Base-by-base conservation (phyloP, 2,113 vertebrate genomes). In the Tor tambroides region DNA sequence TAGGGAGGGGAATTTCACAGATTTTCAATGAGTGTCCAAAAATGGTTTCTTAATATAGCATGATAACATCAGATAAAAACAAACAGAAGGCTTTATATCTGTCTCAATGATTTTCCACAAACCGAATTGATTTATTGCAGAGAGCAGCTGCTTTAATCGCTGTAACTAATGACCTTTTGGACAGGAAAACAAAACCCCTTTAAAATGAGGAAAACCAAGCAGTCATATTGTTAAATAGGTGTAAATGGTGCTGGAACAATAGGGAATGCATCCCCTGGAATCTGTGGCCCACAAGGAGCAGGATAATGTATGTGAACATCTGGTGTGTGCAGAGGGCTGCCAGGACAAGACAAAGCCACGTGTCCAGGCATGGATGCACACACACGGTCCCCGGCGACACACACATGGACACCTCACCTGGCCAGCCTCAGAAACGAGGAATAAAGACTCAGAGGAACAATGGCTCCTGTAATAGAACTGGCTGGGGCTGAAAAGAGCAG, bases 301-400 rank as follows among this genome's bases (percentile, higher is more conserved):
- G 92, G 94, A 94, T 95, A 95, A 95, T 94, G 93, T 93, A 93
- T 91, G 89, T 92, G 93, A 95, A 95, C 94, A 95, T 95, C 94
- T 95, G 95, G 93, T 94, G 93, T 92, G 92, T 83, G 67, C 87
- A 94, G 93, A 91, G 82, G 78, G 10, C 91, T 95, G 95, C 95
- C 95, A 95, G 92, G 93, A 94, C 92, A 88, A 95, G 92, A 95
- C 94, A 95, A 94, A 95, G 92, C 93, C 93, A 93, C 92, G 93
- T 94, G 92, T 94, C 92, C 93, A 92, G 92, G 74, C 92, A 94
- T 59, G 77, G 69, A 74, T 69, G 80, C 80, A 79, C 65, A 84
- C 86, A 86, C 89, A 86, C 83, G 82, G 77, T 89, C 86, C 83
- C 75, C 76, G 21, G 67, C 86, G 83, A 77, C 84, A 32, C 65